These are phyloP conservation scores for Heterocephalus glaber DNA, from an alignment of 2,113 vertebrate species.

Conservation along the genomic window DNA sequence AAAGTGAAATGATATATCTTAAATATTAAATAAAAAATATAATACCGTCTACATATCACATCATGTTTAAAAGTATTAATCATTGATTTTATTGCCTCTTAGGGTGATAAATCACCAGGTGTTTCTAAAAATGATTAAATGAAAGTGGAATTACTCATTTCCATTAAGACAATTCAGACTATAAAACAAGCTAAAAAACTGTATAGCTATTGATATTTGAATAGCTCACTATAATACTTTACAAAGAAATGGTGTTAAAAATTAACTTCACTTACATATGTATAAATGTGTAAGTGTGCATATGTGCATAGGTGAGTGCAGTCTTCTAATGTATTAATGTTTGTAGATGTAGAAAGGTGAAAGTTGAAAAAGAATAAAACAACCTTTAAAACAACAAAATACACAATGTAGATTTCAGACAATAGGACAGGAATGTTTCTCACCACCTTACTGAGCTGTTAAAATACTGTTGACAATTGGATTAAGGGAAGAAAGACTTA, in stretches of 20 bases:
- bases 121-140: slow-evolving; percentile 35
- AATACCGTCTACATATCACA: slow-evolving; percentile 59
- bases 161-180: slow-evolving; percentile 2
- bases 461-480: slow-evolving; percentile 69
- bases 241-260: neutral
- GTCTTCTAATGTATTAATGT: neutral
- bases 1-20: slow-evolving; percentile 74
- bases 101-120: slow-evolving; percentile 22
- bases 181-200: slow-evolving; percentile 47
- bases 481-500: slow-evolving; percentile 77
- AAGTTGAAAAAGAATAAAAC: neutral
- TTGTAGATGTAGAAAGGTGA: neutral
- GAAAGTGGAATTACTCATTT: slow-evolving; percentile 19
- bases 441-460: slow-evolving; percentile 48
- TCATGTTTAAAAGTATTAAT: slow-evolving; percentile 59
- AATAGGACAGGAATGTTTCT: slow-evolving; percentile 59
- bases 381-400: neutral
- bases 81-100: slow-evolving; percentile 44
- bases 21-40: slow-evolving; percentile 72
- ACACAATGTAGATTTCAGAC: neutral
- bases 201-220: neutral
- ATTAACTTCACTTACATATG: neutral
- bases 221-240: neutral
- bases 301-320: neutral
- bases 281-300: neutral